Percentiles rank a stretch among this genome's conserved stretches.
These are phyloP conservation scores for Rhinolophus sinicus DNA, from an alignment of 2,113 vertebrate species.

Conservation along the genomic window DNA sequence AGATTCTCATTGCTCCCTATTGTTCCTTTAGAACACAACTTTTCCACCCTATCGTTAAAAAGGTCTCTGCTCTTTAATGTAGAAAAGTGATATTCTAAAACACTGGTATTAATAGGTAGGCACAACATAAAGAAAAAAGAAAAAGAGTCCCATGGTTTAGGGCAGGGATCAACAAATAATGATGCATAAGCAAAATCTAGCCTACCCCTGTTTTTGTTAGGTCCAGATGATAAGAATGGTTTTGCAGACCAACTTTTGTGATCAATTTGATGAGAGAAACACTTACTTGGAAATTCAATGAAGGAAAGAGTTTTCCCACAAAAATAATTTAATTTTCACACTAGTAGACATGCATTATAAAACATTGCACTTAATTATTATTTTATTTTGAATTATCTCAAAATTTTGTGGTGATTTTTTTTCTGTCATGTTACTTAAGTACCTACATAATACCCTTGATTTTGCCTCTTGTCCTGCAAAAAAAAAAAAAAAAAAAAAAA, in stretches of 20 bases:
- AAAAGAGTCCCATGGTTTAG: neutral
- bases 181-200: neutral
- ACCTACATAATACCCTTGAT: neutral
- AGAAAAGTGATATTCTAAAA: neutral
- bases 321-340: neutral
- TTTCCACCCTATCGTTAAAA: neutral
- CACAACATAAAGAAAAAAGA: neutral
- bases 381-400: neutral
- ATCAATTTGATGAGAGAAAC: neutral
- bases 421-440: neutral
- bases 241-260: neutral
- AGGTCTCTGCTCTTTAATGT: neutral
- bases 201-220: neutral
- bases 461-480: neutral
- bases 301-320: neutral
- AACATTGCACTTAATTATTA: neutral
- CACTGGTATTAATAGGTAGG: neutral
- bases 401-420: neutral
- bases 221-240: neutral
- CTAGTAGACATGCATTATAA: neutral
- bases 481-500: constrained; percentile 48
- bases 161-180: neutral
- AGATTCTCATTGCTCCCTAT: neutral
- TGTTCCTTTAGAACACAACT: neutral
- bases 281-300: neutral